Conservation (phyloP, 2,797 vertebrate species). For the Pipistrellus pipistrellus region DNA sequence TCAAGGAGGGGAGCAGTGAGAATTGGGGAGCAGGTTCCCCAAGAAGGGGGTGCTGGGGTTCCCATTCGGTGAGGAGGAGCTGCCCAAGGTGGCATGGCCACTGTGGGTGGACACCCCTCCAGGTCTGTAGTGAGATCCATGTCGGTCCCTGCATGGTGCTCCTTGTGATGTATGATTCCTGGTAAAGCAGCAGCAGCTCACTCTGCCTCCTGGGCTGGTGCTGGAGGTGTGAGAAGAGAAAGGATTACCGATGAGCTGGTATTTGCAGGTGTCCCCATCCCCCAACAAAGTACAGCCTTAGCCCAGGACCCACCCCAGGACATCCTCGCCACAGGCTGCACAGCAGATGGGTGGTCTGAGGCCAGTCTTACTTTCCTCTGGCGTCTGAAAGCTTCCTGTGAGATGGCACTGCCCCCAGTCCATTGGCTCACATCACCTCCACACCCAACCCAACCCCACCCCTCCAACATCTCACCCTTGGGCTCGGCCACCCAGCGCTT, state of each 20-base stretch:
- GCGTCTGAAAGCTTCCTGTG: background rate
- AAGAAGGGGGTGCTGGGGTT: background rate
- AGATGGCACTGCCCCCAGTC: background rate
- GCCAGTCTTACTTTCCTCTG: background rate
- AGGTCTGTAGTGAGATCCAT: background rate
- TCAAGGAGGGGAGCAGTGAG: background rate
- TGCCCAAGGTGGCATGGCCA: background rate
- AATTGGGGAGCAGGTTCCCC: background rate
- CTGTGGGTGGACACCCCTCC: no score
- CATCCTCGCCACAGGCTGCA: fast-evolving
- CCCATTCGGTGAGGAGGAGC: background rate
- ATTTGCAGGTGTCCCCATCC: no score
- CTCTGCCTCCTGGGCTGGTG: background rate
- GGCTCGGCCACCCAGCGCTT: fast-evolving
- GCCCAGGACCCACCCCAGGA: background rate
- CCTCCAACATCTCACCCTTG: background rate
- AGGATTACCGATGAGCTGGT: fast-evolving
- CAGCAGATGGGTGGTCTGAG: background rate
- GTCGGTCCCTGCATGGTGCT: background rate
- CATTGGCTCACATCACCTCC: background rate
- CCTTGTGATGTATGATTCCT: no score
- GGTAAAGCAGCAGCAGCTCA: background rate
- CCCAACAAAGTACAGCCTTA: background rate
- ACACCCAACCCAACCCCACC: background rate
- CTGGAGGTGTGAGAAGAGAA: background rate